Conservation (phyloP, 2,113 vertebrate genomes). For the Oreocharis arfaki region DNA sequence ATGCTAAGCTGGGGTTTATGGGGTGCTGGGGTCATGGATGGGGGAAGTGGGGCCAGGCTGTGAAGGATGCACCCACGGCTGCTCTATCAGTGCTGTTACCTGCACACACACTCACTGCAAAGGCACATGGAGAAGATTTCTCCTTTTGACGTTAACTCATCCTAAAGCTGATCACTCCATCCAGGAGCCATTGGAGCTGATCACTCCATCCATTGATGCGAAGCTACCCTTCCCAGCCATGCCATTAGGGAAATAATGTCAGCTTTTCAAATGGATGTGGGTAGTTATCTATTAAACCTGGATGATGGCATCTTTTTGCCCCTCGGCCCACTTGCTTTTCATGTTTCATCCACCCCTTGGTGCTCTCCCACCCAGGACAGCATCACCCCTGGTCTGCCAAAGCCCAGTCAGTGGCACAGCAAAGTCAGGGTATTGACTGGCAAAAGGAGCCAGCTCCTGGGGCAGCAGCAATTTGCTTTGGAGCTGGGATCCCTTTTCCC, state of each 20-base stretch:
- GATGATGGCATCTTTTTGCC: neutral
- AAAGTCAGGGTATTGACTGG: rapidly evolving
- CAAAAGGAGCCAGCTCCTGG: neutral
- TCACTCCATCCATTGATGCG: too few relatives aligned
- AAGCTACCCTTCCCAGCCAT: neutral
- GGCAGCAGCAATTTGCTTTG: neutral
- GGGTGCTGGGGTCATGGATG: neutral
- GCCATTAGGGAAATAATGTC: neutral
- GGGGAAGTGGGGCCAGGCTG: neutral
- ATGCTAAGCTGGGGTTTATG: neutral
- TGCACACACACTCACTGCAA: neutral
- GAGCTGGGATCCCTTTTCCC: neutral
- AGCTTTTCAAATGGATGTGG: neutral
- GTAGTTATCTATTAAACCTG: neutral
- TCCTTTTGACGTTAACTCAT: neutral
- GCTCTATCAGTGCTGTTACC: rapidly evolving
- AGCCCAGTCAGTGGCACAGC: neutral
- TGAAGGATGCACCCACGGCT: rapidly evolving
- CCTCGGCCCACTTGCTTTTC: neutral
- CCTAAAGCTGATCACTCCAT: neutral
- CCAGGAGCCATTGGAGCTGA: neutral
- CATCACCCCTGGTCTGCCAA: neutral
- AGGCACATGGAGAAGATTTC: neutral
- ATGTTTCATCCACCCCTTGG: neutral
- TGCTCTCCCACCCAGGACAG: neutral